Evolutionary conservation across 2,797 vertebrate species (phyloP).

Genomic region (Enteromius anoplus): DNA sequence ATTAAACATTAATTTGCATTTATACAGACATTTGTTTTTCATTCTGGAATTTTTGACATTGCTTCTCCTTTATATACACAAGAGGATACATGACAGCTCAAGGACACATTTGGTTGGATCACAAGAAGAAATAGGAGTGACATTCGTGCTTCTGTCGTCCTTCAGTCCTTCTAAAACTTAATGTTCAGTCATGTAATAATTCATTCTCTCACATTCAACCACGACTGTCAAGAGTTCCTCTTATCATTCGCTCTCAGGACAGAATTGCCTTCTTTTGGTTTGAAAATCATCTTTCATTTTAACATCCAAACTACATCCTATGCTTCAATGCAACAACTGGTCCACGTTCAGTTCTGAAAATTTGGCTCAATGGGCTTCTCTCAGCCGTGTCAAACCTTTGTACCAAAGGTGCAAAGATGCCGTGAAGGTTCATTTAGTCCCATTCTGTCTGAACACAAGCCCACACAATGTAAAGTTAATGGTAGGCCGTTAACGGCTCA

Average conservation of each 20-base stretch:
- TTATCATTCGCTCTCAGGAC: not conserved
- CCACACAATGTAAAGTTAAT: not conserved
- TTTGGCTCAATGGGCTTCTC: slow-evolving; percentile 40
- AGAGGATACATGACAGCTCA: slow-evolving; percentile 78
- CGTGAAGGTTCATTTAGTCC: not conserved
- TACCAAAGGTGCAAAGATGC: not conserved
- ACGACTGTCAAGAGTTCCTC: slow-evolving; percentile 34
- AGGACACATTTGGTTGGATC: slow-evolving; percentile 78
- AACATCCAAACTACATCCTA: not conserved
- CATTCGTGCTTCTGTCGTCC: slow-evolving; percentile 62
- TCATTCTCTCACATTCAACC: slow-evolving; percentile 64
- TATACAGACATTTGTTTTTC: slow-evolving; percentile 75
- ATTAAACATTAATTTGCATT: slow-evolving; percentile 76
- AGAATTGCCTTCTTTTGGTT: slow-evolving; percentile 2
- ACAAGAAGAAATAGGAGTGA: slow-evolving; percentile 66
- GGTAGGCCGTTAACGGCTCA: slow-evolving; percentile 59
- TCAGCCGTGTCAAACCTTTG: not conserved
- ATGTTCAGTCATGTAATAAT: slow-evolving; percentile 76
- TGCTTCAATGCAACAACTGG: slow-evolving; percentile 23
- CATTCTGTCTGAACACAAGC: not conserved
- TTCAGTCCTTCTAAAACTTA: slow-evolving; percentile 64
- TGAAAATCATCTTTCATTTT: not conserved
- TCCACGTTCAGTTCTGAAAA: slow-evolving; percentile 40
- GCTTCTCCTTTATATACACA: slow-evolving; percentile 83
- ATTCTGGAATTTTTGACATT: slow-evolving; percentile 58